These are phyloP conservation scores for Cydia amplana DNA, from an alignment of 1,140 invertebrate genomes.

Conservation along the genomic window DNA sequence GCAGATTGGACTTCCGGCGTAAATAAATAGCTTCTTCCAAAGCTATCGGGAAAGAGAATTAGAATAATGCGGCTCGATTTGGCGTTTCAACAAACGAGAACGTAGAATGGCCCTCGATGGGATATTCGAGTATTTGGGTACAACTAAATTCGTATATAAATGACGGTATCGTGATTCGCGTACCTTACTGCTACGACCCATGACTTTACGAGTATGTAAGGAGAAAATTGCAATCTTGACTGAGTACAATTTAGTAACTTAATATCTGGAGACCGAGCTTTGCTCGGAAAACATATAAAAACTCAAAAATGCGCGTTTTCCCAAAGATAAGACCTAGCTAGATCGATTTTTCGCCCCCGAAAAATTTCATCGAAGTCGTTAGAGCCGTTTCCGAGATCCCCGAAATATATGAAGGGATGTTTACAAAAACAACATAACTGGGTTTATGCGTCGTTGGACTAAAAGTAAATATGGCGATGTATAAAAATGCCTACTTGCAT, in stretches of 20 bases:
- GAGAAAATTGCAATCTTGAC: not conserved
- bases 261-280: too few species aligned
- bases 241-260: not conserved
- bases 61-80: conserved; percentile 78
- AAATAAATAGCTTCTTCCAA: conserved; percentile 78
- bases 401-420: too few species aligned
- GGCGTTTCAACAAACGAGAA: conserved; percentile 76
- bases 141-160: conserved; percentile 73
- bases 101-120: conserved; percentile 71
- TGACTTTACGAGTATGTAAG: conserved; percentile 7
- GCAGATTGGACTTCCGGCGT: conserved; percentile 60
- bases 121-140: conserved; percentile 72
- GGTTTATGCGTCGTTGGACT: too few species aligned
- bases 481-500: too few species aligned
- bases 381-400: too few species aligned
- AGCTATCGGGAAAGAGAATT: conserved; percentile 77
- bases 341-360: too few species aligned
- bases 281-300: too few species aligned
- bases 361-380: too few species aligned
- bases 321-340: too few species aligned
- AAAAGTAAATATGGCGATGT: too few species aligned
- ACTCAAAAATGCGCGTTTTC: too few species aligned
- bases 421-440: too few species aligned
- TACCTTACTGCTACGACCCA: conserved; percentile 35
- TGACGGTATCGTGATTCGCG: conserved; percentile 67